Conservation (phyloP, 2,888 invertebrate genomes). For the Phaonia tiefii region DNA sequence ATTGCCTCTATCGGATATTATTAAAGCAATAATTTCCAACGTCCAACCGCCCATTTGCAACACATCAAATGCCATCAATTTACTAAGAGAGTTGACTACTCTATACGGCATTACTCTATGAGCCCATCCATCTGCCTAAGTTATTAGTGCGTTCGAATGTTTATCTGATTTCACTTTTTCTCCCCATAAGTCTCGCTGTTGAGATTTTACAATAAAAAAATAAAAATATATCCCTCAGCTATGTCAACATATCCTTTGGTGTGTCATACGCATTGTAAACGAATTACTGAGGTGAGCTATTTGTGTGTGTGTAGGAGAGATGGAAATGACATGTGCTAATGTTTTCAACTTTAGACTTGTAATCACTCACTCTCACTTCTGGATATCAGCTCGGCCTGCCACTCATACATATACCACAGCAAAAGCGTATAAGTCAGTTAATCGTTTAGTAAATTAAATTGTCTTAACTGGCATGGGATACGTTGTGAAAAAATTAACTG, state of each 20-base stretch:
- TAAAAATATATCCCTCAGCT: constrained; percentile 71
- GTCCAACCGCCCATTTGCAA: neutral
- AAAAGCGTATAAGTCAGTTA: constrained; percentile 56
- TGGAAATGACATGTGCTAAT: constrained; percentile 34
- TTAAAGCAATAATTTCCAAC: too few species aligned
- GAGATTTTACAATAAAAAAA: constrained; percentile 28
- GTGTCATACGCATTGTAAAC: constrained; percentile 77
- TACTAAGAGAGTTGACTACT: too few species aligned
- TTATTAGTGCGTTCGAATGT: too few species aligned
- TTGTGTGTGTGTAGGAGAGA: too few species aligned
- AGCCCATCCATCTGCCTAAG: neutral
- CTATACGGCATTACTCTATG: too few species aligned
- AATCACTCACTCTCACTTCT: constrained; percentile 18
- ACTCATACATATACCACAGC: too few species aligned
- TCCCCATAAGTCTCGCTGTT: constrained; percentile 49
- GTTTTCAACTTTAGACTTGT: constrained; percentile 34
- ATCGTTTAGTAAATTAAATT: constrained; percentile 56
- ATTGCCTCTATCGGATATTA: too few species aligned
- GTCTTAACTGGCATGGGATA: constrained; percentile 26
- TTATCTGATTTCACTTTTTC: neutral
- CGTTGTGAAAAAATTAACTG: neutral
- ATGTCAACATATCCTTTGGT: constrained; percentile 77
- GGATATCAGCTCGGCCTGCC: neutral
- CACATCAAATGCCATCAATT: neutral
- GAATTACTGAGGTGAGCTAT: constrained; percentile 73